Percentiles rank a stretch among this genome's conserved stretches.
phyloP scores from a whole-genome alignment of 2,113 vertebrate genomes.

The Myrmecobius fasciatus region DNA sequence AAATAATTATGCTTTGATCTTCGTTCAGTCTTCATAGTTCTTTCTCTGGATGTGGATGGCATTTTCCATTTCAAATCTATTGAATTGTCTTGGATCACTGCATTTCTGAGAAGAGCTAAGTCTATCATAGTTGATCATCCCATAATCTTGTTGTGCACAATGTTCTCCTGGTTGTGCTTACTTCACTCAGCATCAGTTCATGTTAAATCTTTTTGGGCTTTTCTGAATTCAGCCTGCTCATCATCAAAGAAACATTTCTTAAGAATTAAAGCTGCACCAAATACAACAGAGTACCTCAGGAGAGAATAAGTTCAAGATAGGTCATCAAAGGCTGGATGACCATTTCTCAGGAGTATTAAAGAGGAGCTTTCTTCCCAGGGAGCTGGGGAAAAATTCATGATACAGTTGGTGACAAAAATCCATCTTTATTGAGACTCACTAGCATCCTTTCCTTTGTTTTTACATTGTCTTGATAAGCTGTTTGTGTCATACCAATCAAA shows the following conservation, averaged over 20 bases:
- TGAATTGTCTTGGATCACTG: too few species aligned
- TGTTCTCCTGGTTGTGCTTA: too few species aligned
- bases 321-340: not conserved
- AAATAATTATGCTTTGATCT: too few species aligned
- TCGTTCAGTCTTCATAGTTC: too few species aligned
- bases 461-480: not conserved
- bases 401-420: not conserved
- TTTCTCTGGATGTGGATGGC: too few species aligned
- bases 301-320: not conserved
- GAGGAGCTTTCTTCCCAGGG: not conserved
- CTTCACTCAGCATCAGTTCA: too few species aligned
- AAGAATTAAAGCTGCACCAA: not conserved
- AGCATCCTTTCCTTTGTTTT: not conserved
- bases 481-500: not conserved
- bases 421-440: not conserved
- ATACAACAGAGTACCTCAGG: not conserved
- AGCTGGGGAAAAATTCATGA: not conserved
- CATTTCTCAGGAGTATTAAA: not conserved
- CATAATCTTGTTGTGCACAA: too few species aligned
- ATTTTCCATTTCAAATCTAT: too few species aligned
- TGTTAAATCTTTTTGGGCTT: too few species aligned
- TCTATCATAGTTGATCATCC: too few species aligned
- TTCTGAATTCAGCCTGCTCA: too few species aligned
- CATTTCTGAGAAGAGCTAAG: too few species aligned
- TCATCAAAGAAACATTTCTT: not conserved